These are phyloP conservation scores for Cyclophora albipunctata DNA, from an alignment of 2,888 invertebrate species.

Conservation along the genomic window DNA sequence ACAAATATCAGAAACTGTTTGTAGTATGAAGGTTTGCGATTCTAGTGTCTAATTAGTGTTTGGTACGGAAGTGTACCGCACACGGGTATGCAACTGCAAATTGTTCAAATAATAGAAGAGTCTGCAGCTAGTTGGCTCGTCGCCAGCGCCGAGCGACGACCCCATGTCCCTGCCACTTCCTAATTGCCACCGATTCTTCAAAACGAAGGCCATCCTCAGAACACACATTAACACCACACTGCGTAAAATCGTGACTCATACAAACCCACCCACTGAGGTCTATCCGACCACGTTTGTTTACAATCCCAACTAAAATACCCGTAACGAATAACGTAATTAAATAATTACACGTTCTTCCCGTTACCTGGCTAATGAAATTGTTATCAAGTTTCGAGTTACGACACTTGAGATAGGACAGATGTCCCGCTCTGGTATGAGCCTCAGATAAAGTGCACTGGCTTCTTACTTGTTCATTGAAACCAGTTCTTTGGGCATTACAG, in stretches of 20 bases:
- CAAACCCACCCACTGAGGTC: slow-evolving; percentile 23
- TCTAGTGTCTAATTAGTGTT: too few relatives aligned
- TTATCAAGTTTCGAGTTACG: slow-evolving; percentile 24
- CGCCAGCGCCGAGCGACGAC: slow-evolving; percentile 49
- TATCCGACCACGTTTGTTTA: slow-evolving; percentile 30
- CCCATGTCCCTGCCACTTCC: slow-evolving; percentile 35
- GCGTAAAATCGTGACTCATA: slow-evolving; percentile 15
- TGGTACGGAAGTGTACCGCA: slow-evolving; percentile 13
- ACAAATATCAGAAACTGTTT: too few relatives aligned
- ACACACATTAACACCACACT: slow-evolving; percentile 21
- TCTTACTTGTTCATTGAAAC: slow-evolving; percentile 30
- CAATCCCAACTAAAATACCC: slow-evolving; percentile 28
- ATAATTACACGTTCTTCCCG: slow-evolving; percentile 25
- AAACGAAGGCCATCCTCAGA: neutral
- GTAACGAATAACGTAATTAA: slow-evolving; percentile 33
- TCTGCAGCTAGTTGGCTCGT: slow-evolving; percentile 37
- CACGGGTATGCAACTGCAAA: slow-evolving; percentile 36
- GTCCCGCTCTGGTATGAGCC: slow-evolving; percentile 39
- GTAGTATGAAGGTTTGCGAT: too few relatives aligned
- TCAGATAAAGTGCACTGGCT: slow-evolving; percentile 50
- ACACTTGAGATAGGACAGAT: slow-evolving; percentile 60
- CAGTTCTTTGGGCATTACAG: slow-evolving; percentile 21
- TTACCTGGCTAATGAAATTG: slow-evolving; percentile 3
- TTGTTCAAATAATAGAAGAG: slow-evolving; percentile 50
- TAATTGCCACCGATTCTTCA: slow-evolving; percentile 43